These are phyloP conservation scores for Lottia gigantea DNA, from an alignment of 2,888 invertebrate species.

Conservation along the genomic window DNA sequence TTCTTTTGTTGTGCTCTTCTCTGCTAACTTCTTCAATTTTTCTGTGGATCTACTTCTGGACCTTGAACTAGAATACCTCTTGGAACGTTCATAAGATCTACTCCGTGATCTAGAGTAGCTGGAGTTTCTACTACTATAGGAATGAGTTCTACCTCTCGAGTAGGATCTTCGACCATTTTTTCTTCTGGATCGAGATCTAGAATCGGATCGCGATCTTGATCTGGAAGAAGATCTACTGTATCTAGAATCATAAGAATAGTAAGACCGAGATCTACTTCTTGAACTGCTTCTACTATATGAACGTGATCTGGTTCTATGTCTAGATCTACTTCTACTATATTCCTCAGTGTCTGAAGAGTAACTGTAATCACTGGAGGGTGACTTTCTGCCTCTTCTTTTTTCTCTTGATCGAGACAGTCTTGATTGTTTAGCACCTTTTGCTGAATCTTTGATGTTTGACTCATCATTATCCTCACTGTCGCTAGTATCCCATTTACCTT, in stretches of 20 bases:
- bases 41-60: slow-evolving; percentile 46
- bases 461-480: slow-evolving; percentile 56
- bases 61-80: slow-evolving; percentile 39
- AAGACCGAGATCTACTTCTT: slow-evolving; percentile 25
- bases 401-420: slow-evolving; percentile 25
- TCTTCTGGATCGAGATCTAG: slow-evolving; percentile 46
- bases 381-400: slow-evolving; percentile 28
- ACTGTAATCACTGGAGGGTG: slow-evolving; percentile 37
- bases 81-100: slow-evolving; percentile 22
- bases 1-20: slow-evolving; percentile 27
- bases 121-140: slow-evolving; percentile 42
- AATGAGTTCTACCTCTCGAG: slow-evolving; percentile 33
- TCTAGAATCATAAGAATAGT: slow-evolving; percentile 38
- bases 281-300: slow-evolving; percentile 31
- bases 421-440: slow-evolving; percentile 17
- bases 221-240: slow-evolving; percentile 45
- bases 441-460: slow-evolving; percentile 31
- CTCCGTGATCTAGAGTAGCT: slow-evolving; percentile 44
- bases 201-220: slow-evolving; percentile 43
- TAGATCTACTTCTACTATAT: slow-evolving; percentile 25
- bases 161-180: slow-evolving; percentile 44
- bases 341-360: slow-evolving; percentile 34
- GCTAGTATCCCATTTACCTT: slow-evolving; percentile 63
- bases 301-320: slow-evolving; percentile 28
- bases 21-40: slow-evolving; percentile 35